These are phyloP conservation scores for Eledona agricola DNA, from an alignment of 2,888 invertebrate genomes.

Conservation along the genomic window DNA sequence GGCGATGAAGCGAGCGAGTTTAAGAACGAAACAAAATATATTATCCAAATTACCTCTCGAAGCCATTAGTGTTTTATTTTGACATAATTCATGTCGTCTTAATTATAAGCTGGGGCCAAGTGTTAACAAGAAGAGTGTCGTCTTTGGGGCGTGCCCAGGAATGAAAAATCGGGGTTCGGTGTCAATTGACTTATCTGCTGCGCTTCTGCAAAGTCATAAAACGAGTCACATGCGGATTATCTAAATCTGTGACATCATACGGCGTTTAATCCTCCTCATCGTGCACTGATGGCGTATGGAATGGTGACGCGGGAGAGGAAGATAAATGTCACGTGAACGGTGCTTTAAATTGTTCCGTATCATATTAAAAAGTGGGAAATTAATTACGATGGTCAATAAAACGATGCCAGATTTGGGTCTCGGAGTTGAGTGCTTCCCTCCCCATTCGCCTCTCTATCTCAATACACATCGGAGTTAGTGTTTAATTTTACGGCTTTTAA, in stretches of 20 bases:
- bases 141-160: conserved; percentile 19
- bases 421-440: conserved; percentile 34
- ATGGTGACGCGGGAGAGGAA: conserved; percentile 10
- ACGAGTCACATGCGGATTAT: conserved; percentile 26
- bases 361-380: conserved; percentile 32
- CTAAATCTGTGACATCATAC: conserved; percentile 30
- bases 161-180: conserved; percentile 13
- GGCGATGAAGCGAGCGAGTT: conserved; percentile 17
- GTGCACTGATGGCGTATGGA: conserved; percentile 27
- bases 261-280: conserved; percentile 27
- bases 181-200: conserved; percentile 22
- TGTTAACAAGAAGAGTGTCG: conserved; percentile 25
- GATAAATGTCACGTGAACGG: conserved; percentile 31
- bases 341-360: conserved; percentile 29
- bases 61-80: conserved; percentile 23
- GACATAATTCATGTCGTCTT: conserved; percentile 27
- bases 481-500: conserved; percentile 49
- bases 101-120: conserved; percentile 20
- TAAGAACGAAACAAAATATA: conserved; percentile 22
- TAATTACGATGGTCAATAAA: conserved; percentile 34
- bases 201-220: conserved; percentile 27
- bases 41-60: conserved; percentile 20
- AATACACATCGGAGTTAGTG: conserved; percentile 47
- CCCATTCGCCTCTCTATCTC: conserved; percentile 45
- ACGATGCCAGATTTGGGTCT: conserved; percentile 35